Evolutionary conservation across 1,140 invertebrate species (phyloP).

Genomic region (Drosophila eugracilis): DNA sequence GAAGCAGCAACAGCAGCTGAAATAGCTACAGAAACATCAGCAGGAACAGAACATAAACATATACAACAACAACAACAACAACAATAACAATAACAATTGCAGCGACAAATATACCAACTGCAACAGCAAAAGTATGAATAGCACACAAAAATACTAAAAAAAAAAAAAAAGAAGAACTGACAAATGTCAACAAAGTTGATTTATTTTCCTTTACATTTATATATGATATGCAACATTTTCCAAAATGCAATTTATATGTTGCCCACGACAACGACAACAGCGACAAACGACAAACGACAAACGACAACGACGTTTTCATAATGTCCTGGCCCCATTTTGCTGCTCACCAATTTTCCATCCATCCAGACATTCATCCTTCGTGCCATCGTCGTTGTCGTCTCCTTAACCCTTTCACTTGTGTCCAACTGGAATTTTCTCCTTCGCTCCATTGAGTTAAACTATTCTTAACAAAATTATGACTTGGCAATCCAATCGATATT

Average conservation of each 20-base stretch:
- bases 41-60: constrained; percentile 18
- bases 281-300: too few relatives aligned
- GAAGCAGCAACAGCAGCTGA: constrained; percentile 16
- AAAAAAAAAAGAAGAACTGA: constrained; percentile 42
- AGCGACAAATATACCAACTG: constrained; percentile 3
- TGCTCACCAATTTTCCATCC: neutral
- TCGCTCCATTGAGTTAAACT: neutral
- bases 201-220: constrained; percentile 81
- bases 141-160: neutral
- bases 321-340: constrained; percentile 36
- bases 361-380: neutral
- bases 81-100: constrained; percentile 5
- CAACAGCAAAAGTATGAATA: neutral
- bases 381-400: neutral
- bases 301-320: constrained; percentile 16
- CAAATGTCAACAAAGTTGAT: constrained; percentile 81
- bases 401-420: constrained; percentile 8
- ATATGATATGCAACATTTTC: constrained; percentile 82
- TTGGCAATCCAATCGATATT: constrained; percentile 3
- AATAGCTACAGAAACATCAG: constrained; percentile 7
- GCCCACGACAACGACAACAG: constrained; percentile 29
- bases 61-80: neutral
- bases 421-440: neutral
- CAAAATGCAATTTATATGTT: constrained; percentile 74
- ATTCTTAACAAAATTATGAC: neutral